Conservation (phyloP, 2,888 invertebrate species). For the Drosophila falleni region DNA sequence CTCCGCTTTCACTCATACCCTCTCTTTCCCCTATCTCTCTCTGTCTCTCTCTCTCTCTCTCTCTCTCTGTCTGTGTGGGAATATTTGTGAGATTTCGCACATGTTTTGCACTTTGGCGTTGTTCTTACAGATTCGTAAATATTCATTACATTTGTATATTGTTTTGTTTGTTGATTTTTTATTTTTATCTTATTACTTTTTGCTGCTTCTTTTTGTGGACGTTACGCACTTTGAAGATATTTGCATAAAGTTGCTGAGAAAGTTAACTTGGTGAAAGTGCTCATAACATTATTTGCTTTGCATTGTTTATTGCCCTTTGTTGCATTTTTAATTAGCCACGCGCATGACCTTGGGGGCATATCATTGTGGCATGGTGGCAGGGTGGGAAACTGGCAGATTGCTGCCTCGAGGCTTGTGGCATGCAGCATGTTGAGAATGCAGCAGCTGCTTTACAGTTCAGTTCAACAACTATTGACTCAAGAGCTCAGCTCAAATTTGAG, state of each 20-base stretch:
- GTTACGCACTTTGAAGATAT: constrained; percentile 47
- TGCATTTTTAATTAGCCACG: constrained; percentile 70
- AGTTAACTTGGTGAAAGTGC: constrained; percentile 38
- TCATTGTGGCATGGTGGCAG: constrained; percentile 6
- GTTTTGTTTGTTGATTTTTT: constrained; percentile 30
- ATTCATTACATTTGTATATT: constrained; percentile 69
- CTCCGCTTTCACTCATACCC: constrained; percentile 5
- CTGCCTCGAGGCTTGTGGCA: background rate
- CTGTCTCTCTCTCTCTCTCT: background rate
- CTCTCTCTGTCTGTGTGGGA: constrained; percentile 56
- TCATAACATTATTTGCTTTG: constrained; percentile 34
- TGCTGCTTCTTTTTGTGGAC: constrained; percentile 22
- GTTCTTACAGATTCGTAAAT: constrained; percentile 68
- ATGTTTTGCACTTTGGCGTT: constrained; percentile 58
- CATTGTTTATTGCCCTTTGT: constrained; percentile 31
- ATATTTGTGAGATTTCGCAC: constrained; percentile 74
- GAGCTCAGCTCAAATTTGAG: constrained; percentile 59
- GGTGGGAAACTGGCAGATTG: background rate
- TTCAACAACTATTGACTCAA: constrained; percentile 53
- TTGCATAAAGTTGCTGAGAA: constrained; percentile 71
- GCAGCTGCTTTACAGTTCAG: constrained; percentile 54
- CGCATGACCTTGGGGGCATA: constrained; percentile 60
- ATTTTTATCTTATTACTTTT: background rate
- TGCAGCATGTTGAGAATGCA: constrained; percentile 43
- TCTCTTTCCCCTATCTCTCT: background rate